These are phyloP conservation scores for Drosophila subobscura DNA, from an alignment of 1,140 invertebrate species.

Conservation along the genomic window DNA sequence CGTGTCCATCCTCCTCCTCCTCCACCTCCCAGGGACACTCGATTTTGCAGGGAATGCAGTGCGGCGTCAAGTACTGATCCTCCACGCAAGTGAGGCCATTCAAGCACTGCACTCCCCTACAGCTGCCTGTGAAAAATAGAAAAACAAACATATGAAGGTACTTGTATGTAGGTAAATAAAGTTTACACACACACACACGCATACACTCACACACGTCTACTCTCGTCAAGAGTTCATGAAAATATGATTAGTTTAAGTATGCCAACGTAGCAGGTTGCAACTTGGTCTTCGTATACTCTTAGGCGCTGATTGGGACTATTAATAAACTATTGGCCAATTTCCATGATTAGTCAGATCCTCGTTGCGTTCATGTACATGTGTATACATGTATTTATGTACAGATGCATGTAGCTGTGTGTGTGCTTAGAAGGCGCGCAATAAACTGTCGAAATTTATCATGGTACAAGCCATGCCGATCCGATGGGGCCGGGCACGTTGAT, in stretches of 20 bases:
- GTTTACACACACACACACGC: no score
- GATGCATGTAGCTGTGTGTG: not conserved
- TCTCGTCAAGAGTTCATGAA: no score
- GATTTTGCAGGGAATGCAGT: slow-evolving; percentile 91
- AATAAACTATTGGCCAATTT: slow-evolving; percentile 71
- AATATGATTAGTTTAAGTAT: no score
- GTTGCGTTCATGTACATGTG: slow-evolving; percentile 7
- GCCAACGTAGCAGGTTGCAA: slow-evolving; percentile 29
- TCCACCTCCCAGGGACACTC: slow-evolving; percentile 85
- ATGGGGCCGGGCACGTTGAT: slow-evolving; percentile 22
- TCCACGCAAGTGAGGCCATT: slow-evolving; percentile 92
- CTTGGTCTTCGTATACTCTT: slow-evolving; percentile 28
- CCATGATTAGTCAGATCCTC: slow-evolving; percentile 54
- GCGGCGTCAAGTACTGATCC: slow-evolving; percentile 92
- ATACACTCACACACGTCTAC: no score
- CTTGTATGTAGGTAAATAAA: no score
- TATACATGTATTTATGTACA: no score
- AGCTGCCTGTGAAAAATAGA: slow-evolving; percentile 86
- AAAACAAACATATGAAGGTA: slow-evolving; percentile 1
- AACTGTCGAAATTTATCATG: slow-evolving; percentile 79
- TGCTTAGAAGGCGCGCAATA: slow-evolving; percentile 54
- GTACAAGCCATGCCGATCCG: slow-evolving; percentile 35
- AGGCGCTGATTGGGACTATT: slow-evolving; percentile 54
- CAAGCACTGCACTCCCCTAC: slow-evolving; percentile 91
- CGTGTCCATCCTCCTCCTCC: slow-evolving; percentile 52